Evolutionary conservation across 2,113 vertebrate species (phyloP).

Genomic region (Eretmochelys imbricata): DNA sequence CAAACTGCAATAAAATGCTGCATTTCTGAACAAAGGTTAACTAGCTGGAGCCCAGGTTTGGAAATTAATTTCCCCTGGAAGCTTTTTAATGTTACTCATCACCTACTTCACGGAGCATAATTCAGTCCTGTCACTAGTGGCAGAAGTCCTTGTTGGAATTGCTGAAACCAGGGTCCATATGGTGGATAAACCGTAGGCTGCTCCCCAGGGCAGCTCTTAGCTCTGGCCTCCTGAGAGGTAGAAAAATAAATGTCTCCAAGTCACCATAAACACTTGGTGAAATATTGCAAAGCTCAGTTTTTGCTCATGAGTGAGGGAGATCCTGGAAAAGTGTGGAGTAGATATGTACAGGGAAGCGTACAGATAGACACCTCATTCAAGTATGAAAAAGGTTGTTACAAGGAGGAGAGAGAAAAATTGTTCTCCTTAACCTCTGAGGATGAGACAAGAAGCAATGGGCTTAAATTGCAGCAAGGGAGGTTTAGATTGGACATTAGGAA

Average conservation of each 20-base stretch:
- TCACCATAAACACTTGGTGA: not conserved
- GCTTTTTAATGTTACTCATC: slow-evolving; percentile 32
- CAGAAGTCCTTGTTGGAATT: slow-evolving; percentile 47
- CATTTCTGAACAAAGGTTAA: slow-evolving; percentile 62
- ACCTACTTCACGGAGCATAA: slow-evolving; percentile 37
- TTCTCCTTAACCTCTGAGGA: too few species aligned
- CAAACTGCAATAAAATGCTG: slow-evolving; percentile 43
- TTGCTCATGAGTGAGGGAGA: not conserved
- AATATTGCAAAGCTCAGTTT: not conserved
- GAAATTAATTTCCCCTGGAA: slow-evolving; percentile 60
- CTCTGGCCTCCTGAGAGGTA: not conserved
- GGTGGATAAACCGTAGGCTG: slow-evolving; percentile 1
- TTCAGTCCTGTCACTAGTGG: slow-evolving; percentile 38
- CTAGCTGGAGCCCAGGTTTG: slow-evolving; percentile 38
- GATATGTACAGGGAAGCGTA: not conserved
- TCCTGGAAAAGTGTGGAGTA: fast-evolving
- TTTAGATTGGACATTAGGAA: too few species aligned
- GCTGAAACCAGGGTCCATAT: slow-evolving; percentile 52
- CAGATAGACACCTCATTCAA: not conserved
- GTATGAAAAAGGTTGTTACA: too few species aligned
- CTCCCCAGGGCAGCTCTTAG: slow-evolving; percentile 10
- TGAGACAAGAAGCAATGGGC: too few species aligned
- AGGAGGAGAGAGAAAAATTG: too few species aligned
- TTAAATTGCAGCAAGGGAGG: too few species aligned
- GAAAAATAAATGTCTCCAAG: slow-evolving; percentile 31